A percentile compares a stretch with the other conserved stretches of the same genome.
Conservation (phyloP, 2,888 invertebrate genomes). For the Carcina quercana region DNA sequence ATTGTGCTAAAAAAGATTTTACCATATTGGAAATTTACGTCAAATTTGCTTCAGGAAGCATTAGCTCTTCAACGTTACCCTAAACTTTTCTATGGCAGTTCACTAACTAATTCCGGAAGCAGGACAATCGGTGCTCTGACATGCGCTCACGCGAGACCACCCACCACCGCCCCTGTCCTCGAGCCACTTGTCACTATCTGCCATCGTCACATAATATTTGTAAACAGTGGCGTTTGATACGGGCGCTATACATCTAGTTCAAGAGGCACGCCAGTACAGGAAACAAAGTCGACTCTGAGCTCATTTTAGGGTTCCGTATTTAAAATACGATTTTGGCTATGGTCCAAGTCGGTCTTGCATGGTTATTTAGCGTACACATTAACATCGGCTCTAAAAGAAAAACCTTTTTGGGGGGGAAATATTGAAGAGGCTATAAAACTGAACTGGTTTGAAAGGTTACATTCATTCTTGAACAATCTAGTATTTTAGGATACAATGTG, state of each 20-base stretch:
- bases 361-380: neutral
- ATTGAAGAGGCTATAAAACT: neutral
- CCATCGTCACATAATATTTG: slow-evolving; percentile 22
- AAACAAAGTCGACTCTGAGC: too few species aligned
- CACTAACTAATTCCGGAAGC: too few species aligned
- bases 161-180: slow-evolving; percentile 9
- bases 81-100: too few species aligned
- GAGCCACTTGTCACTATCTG: slow-evolving; percentile 9
- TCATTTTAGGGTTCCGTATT: slow-evolving; percentile 16
- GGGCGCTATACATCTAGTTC: too few species aligned
- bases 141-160: slow-evolving; percentile 16
- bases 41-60: neutral
- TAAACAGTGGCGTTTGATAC: slow-evolving; percentile 21
- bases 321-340: slow-evolving; percentile 3
- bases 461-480: too few species aligned
- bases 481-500: too few species aligned
- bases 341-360: neutral
- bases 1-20: neutral
- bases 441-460: neutral
- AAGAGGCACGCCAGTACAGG: too few species aligned
- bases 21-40: neutral
- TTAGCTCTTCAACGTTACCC: slow-evolving; percentile 3
- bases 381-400: neutral
- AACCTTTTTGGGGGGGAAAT: neutral
- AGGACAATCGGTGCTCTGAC: slow-evolving; percentile 6